These are phyloP conservation scores for Prionchulus punctatus DNA, from an alignment of 2,888 invertebrate species.

Conservation along the genomic window DNA sequence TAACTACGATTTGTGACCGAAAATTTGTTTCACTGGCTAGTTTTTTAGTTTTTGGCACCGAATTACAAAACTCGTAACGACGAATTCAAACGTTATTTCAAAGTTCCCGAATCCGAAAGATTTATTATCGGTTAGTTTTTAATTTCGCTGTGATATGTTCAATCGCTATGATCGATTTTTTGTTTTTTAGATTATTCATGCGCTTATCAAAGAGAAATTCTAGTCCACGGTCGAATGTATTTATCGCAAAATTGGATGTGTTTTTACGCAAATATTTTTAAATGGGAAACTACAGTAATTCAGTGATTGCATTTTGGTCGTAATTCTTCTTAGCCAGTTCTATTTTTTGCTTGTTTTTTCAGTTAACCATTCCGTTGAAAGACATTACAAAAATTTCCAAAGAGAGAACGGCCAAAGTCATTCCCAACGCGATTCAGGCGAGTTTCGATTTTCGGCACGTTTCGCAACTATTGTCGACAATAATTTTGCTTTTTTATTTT, in stretches of 20 bases:
- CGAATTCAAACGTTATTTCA: conserved; percentile 79
- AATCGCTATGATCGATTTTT: not conserved
- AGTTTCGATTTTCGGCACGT: not conserved
- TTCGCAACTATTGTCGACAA: not conserved
- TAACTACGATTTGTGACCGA: too few species aligned
- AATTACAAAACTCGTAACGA: conserved; percentile 82
- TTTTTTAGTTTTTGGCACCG: conserved; percentile 41
- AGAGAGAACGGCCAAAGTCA: conserved; percentile 70
- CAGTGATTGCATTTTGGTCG: conserved; percentile 5
- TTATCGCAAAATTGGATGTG: conserved; percentile 85
- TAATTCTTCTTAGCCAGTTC: not conserved
- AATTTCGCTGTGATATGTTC: not conserved
- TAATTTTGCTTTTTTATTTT: not conserved
- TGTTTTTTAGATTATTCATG: conserved; percentile 71
- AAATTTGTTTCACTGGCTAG: too few species aligned
- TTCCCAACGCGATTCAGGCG: conserved; percentile 79
- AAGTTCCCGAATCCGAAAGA: conserved; percentile 51
- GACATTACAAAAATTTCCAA: conserved; percentile 84
- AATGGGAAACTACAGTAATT: conserved; percentile 69
- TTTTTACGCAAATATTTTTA: conserved; percentile 91
- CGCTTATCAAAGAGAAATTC: conserved; percentile 83
- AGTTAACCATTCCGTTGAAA: conserved; percentile 63
- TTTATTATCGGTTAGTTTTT: conserved; percentile 42
- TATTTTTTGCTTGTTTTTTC: conserved; percentile 11
- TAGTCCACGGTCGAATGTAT: conserved; percentile 85